These are phyloP conservation scores for Teinopalpus imperialis DNA, from an alignment of 2,888 invertebrate species.

Conservation along the genomic window DNA sequence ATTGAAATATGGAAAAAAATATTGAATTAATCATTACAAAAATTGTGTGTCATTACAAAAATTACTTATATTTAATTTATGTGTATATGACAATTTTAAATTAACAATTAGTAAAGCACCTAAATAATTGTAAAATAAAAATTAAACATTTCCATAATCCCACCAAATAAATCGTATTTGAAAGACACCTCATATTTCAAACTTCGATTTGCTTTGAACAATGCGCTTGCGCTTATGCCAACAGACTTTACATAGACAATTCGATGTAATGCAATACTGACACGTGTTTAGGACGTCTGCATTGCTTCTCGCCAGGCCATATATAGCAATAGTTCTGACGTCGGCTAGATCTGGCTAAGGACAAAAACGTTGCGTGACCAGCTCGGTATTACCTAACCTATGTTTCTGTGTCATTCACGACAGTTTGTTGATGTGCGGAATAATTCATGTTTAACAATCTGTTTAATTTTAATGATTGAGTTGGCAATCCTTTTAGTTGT, in stretches of 20 bases:
- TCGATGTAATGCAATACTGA: background rate
- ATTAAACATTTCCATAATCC: too few relatives aligned
- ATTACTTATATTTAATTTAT: too few relatives aligned
- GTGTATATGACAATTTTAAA: too few relatives aligned
- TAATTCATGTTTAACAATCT: background rate
- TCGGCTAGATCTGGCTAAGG: slow-evolving; percentile 8
- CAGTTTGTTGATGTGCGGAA: slow-evolving; percentile 6
- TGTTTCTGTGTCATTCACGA: slow-evolving; percentile 12
- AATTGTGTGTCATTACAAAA: too few relatives aligned
- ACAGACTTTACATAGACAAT: background rate
- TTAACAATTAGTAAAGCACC: too few relatives aligned
- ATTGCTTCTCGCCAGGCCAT: slow-evolving; percentile 6
- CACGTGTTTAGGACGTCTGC: background rate
- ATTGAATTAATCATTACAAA: too few relatives aligned
- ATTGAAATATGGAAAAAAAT: too few relatives aligned
- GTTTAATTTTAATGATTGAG: too few relatives aligned
- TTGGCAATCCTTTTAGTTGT: too few relatives aligned
- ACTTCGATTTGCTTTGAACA: slow-evolving; percentile 2
- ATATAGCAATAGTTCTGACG: slow-evolving; percentile 15
- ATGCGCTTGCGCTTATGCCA: background rate
- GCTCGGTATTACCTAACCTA: slow-evolving; percentile 6
- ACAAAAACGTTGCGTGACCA: slow-evolving; percentile 19
- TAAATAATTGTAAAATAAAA: too few relatives aligned
- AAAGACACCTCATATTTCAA: background rate
- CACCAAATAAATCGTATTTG: background rate